Evolutionary conservation across 2,797 vertebrate species (phyloP).

Genomic region (Poecilia picta): DNA sequence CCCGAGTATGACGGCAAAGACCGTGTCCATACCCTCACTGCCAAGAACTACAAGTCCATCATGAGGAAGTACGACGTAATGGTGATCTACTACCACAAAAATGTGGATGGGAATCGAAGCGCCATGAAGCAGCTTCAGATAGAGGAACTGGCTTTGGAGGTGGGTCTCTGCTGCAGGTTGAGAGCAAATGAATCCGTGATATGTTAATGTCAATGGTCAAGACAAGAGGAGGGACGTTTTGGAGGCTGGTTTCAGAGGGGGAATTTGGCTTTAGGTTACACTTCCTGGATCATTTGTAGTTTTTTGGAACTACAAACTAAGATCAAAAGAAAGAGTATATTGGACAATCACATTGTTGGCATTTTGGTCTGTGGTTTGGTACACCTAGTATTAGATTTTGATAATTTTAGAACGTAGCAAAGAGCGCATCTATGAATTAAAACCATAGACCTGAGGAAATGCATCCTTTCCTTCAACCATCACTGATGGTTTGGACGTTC

Average conservation of each 20-base stretch:
- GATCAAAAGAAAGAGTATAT: not conserved
- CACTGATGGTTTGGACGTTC: not conserved
- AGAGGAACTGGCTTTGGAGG: conserved; percentile 91
- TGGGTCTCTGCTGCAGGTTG: conserved; percentile 71
- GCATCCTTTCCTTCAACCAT: not conserved
- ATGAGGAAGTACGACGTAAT: conserved; percentile 91
- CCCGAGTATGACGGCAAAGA: conserved; percentile 90
- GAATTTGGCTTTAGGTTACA: conserved; percentile 27
- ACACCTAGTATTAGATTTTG: not conserved
- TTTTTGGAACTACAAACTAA: not conserved
- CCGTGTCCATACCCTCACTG: conserved; percentile 84
- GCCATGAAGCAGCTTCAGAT: conserved; percentile 87
- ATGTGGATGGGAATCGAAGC: conserved; percentile 81
- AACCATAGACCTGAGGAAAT: not conserved
- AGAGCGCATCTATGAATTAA: not conserved
- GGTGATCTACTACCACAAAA: conserved; percentile 90
- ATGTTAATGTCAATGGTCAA: conserved; percentile 30
- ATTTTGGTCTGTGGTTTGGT: not conserved
- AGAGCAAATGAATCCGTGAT: conserved; percentile 36
- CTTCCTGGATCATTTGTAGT: conserved; percentile 18
- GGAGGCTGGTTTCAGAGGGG: conserved; percentile 32
- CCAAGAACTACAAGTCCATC: conserved; percentile 88
- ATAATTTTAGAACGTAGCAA: not conserved
- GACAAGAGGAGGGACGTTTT: conserved; percentile 11
- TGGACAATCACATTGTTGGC: not conserved